Percentiles rank a stretch among this genome's conserved stretches.
phyloP scores from a whole-genome alignment of 2,797 vertebrate genomes.

The Malurus leucopterus region DNA sequence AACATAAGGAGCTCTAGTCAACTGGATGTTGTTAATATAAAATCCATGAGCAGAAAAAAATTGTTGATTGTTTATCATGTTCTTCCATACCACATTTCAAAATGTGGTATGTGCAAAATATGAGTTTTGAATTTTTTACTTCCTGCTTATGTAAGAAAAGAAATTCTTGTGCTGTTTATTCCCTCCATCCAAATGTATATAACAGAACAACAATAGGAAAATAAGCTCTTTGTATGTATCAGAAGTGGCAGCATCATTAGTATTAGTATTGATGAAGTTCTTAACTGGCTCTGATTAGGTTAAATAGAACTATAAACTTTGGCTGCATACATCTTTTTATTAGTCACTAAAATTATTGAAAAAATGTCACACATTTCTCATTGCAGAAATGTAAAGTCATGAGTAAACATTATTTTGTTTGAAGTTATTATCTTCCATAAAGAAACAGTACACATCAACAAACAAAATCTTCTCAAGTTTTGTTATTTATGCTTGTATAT shows the following conservation, averaged over 20 bases:
- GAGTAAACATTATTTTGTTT: background rate
- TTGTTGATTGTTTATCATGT: background rate
- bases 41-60: background rate
- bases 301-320: background rate
- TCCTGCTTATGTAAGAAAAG: background rate
- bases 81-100: background rate
- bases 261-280: background rate
- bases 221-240: background rate
- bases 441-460: background rate
- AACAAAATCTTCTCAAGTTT: background rate
- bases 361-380: background rate
- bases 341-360: background rate
- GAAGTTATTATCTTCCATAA: background rate
- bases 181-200: background rate
- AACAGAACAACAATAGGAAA: background rate
- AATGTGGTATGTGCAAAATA: background rate
- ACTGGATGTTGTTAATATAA: background rate
- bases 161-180: background rate
- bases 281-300: background rate
- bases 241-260: background rate
- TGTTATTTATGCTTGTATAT: background rate
- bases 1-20: background rate
- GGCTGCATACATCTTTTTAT: background rate
- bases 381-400: background rate
- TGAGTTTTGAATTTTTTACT: background rate